Evolutionary conservation across 2,113 vertebrate species (phyloP).

Genomic region (Lota lota): DNA sequence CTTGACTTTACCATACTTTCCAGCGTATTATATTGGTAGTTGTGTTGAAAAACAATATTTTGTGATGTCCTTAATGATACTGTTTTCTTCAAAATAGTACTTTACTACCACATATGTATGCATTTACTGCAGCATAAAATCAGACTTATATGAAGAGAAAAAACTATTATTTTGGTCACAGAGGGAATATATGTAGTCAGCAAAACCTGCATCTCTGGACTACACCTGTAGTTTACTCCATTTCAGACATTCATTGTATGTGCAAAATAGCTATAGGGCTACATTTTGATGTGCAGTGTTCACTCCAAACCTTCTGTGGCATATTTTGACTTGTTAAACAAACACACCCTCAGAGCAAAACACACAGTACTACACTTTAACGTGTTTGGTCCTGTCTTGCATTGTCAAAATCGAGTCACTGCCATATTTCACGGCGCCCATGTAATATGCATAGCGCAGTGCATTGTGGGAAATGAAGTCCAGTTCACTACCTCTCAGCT

Average conservation of each 20-base stretch:
- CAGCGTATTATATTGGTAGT: too few species aligned
- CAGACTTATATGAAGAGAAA: too few species aligned
- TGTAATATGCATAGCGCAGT: background rate
- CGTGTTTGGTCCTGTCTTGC: constrained; percentile 11
- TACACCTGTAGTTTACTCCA: constrained; percentile 7
- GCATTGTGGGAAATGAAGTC: background rate
- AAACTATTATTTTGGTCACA: too few species aligned
- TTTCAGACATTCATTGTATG: background rate
- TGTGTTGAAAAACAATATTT: too few species aligned
- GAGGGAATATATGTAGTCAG: too few species aligned
- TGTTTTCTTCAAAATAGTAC: too few species aligned
- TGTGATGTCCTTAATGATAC: too few species aligned
- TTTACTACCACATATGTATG: too few species aligned
- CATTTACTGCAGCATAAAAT: too few species aligned
- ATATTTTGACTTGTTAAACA: background rate
- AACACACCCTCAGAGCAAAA: background rate
- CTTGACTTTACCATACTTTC: too few species aligned
- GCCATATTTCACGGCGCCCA: background rate
- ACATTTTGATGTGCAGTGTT: background rate
- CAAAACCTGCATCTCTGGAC: background rate
- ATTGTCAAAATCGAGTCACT: background rate
- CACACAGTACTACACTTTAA: background rate
- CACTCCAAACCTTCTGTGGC: constrained; percentile 11
- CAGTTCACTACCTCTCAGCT: constrained; percentile 70
- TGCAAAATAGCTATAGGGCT: constrained; percentile 4